Evolutionary conservation across 1,140 invertebrate genomes (phyloP).

Genomic region (Streblospio benedicti): DNA sequence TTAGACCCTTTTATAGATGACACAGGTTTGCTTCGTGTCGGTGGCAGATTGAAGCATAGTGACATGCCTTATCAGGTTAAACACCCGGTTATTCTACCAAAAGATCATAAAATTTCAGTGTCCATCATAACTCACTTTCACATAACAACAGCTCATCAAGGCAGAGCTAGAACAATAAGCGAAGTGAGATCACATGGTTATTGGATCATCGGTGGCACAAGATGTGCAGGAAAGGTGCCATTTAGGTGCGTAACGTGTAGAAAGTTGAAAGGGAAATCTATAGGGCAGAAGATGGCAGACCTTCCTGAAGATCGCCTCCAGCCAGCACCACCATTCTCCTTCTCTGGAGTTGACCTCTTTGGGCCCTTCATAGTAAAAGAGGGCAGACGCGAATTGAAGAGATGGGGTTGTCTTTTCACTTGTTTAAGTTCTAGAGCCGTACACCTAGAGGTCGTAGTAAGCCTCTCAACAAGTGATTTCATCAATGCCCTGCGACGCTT

Average conservation of each 20-base stretch:
- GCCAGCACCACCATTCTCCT: not conserved
- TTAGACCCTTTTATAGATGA: conserved; percentile 23
- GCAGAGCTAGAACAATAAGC: conserved; percentile 14
- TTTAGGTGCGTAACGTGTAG: conserved; percentile 22
- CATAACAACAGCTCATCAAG: conserved; percentile 19
- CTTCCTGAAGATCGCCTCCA: not conserved
- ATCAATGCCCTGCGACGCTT: too few relatives aligned
- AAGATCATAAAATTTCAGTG: conserved; percentile 13
- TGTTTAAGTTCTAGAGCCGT: too few relatives aligned
- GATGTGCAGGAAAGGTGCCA: conserved; percentile 13
- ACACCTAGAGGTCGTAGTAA: too few relatives aligned
- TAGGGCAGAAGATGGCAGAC: conserved; percentile 10
- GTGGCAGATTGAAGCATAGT: conserved; percentile 18
- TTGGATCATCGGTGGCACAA: conserved; percentile 22
- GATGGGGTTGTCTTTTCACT: too few relatives aligned
- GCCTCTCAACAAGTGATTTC: too few relatives aligned
- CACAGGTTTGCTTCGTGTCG: conserved; percentile 19
- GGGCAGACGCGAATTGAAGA: not conserved
- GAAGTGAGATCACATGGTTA: conserved; percentile 17
- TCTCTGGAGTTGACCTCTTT: not conserved
- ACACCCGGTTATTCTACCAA: conserved; percentile 23
- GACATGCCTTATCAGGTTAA: not conserved
- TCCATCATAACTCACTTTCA: conserved; percentile 20
- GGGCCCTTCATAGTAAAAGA: not conserved
- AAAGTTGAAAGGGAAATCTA: conserved; percentile 9